Percentiles rank a stretch among this genome's conserved stretches.
phyloP scores from a whole-genome alignment of 1,140 invertebrate species.

The Camponotus floridanus region DNA sequence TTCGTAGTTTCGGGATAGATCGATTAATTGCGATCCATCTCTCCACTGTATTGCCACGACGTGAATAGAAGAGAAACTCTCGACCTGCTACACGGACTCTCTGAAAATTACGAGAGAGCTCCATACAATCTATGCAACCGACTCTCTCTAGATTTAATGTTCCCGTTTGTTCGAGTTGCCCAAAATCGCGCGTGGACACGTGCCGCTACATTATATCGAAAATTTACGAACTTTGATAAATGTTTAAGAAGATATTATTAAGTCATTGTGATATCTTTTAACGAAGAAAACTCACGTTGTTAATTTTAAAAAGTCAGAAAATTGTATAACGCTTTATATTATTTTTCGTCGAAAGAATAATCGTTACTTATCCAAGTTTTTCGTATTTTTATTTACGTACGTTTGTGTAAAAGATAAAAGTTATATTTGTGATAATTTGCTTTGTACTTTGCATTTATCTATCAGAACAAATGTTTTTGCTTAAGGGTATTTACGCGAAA shows the following conservation, averaged over 20 bases:
- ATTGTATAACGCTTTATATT: neutral
- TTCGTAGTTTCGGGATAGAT: slow-evolving; percentile 70
- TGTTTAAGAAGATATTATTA: neutral
- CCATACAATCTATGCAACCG: slow-evolving; percentile 54
- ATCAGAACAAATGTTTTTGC: slow-evolving; percentile 14
- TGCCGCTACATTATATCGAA: neutral
- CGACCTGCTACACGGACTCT: slow-evolving; percentile 49
- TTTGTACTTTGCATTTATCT: slow-evolving; percentile 2
- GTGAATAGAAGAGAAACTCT: slow-evolving; percentile 63
- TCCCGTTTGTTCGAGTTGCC: slow-evolving; percentile 1
- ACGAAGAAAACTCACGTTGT: neutral
- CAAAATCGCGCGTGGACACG: slow-evolving; percentile 2
- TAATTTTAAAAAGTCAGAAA: neutral
- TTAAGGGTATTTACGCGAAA: slow-evolving; percentile 16
- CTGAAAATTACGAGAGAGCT: slow-evolving; percentile 68
- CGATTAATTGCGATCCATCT: slow-evolving; percentile 78
- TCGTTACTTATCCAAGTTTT: neutral
- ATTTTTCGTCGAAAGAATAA: neutral
- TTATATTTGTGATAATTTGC: slow-evolving; percentile 11
- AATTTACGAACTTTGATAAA: neutral
- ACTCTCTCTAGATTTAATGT: slow-evolving; percentile 28
- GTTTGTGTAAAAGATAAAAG: neutral
- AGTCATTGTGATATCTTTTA: neutral
- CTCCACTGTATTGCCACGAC: slow-evolving; percentile 44
- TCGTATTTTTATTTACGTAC: neutral